These are phyloP conservation scores for Hydrolagus colliei DNA, from an alignment of 2,797 vertebrate species.

Conservation along the genomic window DNA sequence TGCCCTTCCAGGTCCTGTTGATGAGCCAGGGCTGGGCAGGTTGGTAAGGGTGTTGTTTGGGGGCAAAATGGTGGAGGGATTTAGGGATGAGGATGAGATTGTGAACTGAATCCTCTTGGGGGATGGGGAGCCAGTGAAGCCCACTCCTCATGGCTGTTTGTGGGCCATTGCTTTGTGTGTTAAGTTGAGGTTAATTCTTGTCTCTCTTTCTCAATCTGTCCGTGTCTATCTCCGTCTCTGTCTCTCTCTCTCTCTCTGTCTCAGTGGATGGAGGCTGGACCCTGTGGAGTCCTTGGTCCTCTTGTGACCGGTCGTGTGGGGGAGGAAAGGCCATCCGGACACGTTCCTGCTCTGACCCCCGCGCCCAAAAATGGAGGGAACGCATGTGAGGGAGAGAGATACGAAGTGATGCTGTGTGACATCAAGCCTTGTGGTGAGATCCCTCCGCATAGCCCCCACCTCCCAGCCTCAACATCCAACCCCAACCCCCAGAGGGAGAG, in stretches of 20 bases:
- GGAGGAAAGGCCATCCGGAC: constrained; percentile 72
- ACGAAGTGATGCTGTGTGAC: constrained; percentile 75
- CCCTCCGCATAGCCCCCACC: too few species aligned
- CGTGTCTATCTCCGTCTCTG: too few species aligned
- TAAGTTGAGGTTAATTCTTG: too few species aligned
- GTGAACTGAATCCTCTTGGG: neutral
- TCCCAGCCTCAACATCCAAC: too few species aligned
- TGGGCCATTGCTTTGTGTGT: neutral
- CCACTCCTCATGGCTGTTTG: neutral
- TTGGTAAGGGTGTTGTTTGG: neutral
- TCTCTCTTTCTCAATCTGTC: too few species aligned
- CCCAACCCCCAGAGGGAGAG: too few species aligned
- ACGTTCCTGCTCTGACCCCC: constrained; percentile 75
- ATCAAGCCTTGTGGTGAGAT: constrained; percentile 69
- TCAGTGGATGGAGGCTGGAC: constrained; percentile 79
- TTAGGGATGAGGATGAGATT: neutral
- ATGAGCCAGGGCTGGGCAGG: too few species aligned
- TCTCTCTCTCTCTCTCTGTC: neutral
- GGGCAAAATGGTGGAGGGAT: neutral
- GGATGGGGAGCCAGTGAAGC: neutral
- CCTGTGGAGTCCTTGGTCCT: constrained; percentile 80
- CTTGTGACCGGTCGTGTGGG: constrained; percentile 72
- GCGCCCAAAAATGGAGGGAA: constrained; percentile 77
- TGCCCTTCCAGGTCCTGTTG: too few species aligned
- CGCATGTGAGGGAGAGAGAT: constrained; percentile 68